Evolutionary conservation across 2,888 invertebrate species (phyloP).

Genomic region (Cheilosia pagana): DNA sequence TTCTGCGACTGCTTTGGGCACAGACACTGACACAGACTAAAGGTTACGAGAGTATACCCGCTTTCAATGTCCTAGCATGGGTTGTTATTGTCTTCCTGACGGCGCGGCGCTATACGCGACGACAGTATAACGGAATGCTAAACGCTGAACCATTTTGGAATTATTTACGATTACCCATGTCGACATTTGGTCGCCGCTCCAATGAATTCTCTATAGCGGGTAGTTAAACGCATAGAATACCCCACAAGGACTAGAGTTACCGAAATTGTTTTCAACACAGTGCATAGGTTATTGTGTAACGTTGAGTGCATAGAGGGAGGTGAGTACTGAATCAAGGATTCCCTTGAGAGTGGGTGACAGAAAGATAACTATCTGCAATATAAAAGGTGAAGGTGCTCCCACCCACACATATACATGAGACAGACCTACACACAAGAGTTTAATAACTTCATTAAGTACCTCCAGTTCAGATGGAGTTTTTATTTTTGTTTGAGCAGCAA

Average conservation of each 20-base stretch:
- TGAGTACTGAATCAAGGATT: conserved; percentile 16
- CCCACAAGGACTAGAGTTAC: conserved; percentile 32
- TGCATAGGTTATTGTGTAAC: neutral
- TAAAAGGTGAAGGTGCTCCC: no score
- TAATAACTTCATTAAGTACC: no score
- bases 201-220: conserved; percentile 55
- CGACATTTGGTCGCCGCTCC: conserved; percentile 71
- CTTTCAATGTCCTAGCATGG: conserved; percentile 42
- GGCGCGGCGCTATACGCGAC: conserved; percentile 15
- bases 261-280: conserved; percentile 42
- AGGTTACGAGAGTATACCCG: no score
- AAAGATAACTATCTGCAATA: neutral
- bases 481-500: neutral
- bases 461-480: no score
- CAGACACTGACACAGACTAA: no score
- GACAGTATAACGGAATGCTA: conserved; percentile 45
- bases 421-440: no score
- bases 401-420: no score
- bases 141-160: conserved; percentile 58
- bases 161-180: conserved; percentile 67
- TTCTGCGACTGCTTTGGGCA: conserved; percentile 15
- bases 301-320: neutral
- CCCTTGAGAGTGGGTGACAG: neutral
- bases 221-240: neutral
- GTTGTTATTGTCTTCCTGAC: conserved; percentile 19